Base-by-base conservation (phyloP, 2,113 vertebrate species). In the Blennius ocellaris region DNA sequence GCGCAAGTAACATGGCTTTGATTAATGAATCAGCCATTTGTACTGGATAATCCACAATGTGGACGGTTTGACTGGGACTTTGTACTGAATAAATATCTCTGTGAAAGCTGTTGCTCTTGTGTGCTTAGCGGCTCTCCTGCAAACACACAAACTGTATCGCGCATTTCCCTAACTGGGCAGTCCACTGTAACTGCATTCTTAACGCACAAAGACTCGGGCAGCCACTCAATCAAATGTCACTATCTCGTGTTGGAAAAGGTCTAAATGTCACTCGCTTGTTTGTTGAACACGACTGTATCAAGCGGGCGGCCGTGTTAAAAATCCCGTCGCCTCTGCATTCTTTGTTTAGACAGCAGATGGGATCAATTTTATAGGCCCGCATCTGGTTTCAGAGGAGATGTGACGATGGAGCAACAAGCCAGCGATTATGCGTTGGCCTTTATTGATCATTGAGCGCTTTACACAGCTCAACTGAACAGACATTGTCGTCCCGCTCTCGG, bases 381-480 rank as follows among this genome's bases (percentile, higher is more conserved):
- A 30, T 68, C 30, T 1, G 21, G 11, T 59, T 58, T 72, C 37
- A 5, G 11, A 14, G 16, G 39, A 5, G 12, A 30, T 30, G 21
- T 30, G 21, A 30, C 2, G 21, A 30, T 30, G 21, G 30, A 59
- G 76, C 63, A 85, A 74, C 39, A 60, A 16, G 67, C 38, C 37
- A 21, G 50, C n/a, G 73, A 74, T 64, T 49, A 47, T 57, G 44
- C 17, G 21, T 51, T 17, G 54, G 47, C 68, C 55, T 78, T 78
- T 59, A 71, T 68, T 76, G 52, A 71, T 54, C 21, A 60, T 39
- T 21, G 11, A 39, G 63, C 69, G 53, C 69, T 69, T 53, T 69
- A 61, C 11, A 30, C 15, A 47, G 47, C 37, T 17, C 48, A 45
- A 72, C 57, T 66, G 73, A 87, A 57, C 80, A 73, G 82, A 81